Evolutionary conservation across 2,113 vertebrate species (phyloP).

Genomic region (Ibidorhyncha struthersii): DNA sequence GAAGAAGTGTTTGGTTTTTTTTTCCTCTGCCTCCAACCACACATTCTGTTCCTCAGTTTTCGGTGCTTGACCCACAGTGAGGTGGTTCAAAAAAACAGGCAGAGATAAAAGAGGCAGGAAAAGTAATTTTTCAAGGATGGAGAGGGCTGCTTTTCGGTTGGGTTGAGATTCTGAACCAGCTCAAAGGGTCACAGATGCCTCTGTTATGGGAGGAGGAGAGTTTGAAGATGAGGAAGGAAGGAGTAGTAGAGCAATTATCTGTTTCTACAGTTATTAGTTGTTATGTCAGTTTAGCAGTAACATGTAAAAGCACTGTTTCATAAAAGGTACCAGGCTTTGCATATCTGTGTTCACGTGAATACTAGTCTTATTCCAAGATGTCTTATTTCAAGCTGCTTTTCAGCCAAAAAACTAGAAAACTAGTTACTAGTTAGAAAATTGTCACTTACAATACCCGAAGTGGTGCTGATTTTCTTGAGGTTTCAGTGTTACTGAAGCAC

Average conservation of each 20-base stretch:
- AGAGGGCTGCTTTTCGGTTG: background rate
- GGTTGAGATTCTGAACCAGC: background rate
- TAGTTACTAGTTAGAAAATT: background rate
- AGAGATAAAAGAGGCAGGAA: background rate
- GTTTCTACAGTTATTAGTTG: background rate
- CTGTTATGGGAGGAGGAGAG: background rate
- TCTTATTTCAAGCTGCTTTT: background rate
- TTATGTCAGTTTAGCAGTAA: background rate
- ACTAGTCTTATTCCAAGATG: background rate
- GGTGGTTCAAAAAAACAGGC: background rate
- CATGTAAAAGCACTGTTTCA: background rate
- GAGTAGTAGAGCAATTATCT: background rate
- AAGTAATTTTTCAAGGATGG: background rate
- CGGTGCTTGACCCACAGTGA: accelerated
- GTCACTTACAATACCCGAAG: background rate
- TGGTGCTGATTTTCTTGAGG: background rate
- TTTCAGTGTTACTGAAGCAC: background rate
- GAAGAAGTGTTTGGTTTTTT: accelerated
- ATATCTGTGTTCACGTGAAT: background rate
- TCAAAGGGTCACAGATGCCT: background rate
- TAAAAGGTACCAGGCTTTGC: background rate
- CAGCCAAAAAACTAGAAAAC: background rate
- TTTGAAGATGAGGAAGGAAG: background rate
- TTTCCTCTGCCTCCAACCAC: background rate
- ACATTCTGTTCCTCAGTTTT: background rate